phyloP scores from a whole-genome alignment of 2,113 vertebrate genomes.

The Theristicus caerulescens region DNA sequence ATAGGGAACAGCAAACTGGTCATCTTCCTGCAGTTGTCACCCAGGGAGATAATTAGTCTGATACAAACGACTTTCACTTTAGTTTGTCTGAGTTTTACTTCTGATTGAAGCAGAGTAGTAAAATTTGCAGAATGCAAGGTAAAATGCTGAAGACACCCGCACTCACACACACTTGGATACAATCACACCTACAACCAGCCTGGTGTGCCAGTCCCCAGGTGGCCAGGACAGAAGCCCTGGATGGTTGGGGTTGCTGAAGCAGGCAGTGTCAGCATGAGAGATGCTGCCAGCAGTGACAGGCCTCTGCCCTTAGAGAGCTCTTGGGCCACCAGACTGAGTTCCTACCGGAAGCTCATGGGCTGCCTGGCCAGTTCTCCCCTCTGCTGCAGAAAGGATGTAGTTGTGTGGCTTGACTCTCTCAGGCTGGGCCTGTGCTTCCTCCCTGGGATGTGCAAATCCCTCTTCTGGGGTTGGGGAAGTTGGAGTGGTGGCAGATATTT shows the following conservation, averaged over 20 bases:
- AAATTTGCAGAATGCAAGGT: not conserved
- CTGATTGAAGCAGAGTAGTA: not conserved
- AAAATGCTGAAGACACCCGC: not conserved
- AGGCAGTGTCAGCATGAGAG: not conserved
- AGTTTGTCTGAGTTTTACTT: not conserved
- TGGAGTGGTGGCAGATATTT: not conserved
- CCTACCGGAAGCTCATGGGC: not conserved
- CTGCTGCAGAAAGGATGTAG: not conserved
- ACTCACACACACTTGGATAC: not conserved
- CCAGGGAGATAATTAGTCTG: not conserved
- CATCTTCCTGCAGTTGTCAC: not conserved
- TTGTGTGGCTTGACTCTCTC: fast-evolving
- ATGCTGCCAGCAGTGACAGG: not conserved
- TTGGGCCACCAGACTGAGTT: not conserved
- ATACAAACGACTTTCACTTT: not conserved
- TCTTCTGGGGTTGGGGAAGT: not conserved
- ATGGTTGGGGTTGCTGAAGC: not conserved
- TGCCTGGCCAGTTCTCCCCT: not conserved
- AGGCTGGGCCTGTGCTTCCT: not conserved
- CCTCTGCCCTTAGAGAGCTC: not conserved
- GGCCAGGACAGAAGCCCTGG: not conserved
- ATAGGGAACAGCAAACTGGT: not conserved
- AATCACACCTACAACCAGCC: not conserved
- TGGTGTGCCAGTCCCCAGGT: not conserved
- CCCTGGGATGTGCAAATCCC: not conserved